Base-by-base conservation (phyloP, 1,140 invertebrate genomes). In the Yoshiicerus persimilis region DNA sequence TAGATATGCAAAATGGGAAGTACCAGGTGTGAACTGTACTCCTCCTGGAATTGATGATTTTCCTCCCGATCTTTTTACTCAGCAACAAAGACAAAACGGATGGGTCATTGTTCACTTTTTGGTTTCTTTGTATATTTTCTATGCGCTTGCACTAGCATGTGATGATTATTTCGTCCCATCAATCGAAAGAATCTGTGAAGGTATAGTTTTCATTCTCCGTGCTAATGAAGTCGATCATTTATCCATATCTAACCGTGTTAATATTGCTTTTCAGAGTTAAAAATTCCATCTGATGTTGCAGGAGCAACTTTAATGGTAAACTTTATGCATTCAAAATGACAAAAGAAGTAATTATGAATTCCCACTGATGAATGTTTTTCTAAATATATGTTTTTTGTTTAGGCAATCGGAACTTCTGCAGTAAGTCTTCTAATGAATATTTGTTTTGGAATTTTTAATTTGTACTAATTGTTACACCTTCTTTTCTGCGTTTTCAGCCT, bases 251-350 rank as follows among this genome's bases (percentile, higher is more conserved):
- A n/a, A n/a, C n/a, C n/a, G n/a, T n/a, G n/a, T n/a, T n/a, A n/a
- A n/a, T n/a, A n/a, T n/a, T 34, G 1, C 8, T 87, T 84, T 92
- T 89, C 88, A 93, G 93, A 92, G 87, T 90, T 94, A 39, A 91
- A 93, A 77, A 92, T 94, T 86, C 92, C 93, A 0, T 91, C 95
- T 91, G 97, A 98, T 92, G 96, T 98, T 10, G 97, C 96, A 0
- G 97, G 97, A 0, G 97, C 97, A 0, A 98, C 97, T 0, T 98
- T 98, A 91, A 96, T 98, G 95, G 96, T 97, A 0, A 96, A n/a
- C n/a, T n/a, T n/a, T 96, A 0, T 97, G 97, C 1, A 97, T 97
- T 11, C 97, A 96, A 36, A 96, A 96, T n/a, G 9, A 11, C 13
- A n/a, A n/a, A n/a, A n/a, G 2, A 39, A 39, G 1, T 64, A 64